These are phyloP conservation scores for Acleris sparsana DNA, from an alignment of 2,888 invertebrate genomes.

Conservation along the genomic window DNA sequence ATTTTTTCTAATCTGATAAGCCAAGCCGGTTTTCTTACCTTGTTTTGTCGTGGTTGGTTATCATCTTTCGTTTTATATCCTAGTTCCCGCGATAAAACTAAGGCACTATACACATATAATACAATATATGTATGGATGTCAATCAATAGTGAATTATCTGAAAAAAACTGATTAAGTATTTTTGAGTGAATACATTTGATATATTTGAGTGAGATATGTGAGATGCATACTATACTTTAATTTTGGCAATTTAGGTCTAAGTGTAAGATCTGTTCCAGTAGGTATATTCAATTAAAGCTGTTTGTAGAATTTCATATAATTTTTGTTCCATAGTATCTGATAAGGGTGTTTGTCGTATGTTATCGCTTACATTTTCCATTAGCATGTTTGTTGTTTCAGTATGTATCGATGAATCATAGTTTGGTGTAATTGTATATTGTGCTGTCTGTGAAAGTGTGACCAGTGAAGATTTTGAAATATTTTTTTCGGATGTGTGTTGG, in stretches of 20 bases:
- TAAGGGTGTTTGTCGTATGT: too few relatives aligned
- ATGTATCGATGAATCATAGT: too few relatives aligned
- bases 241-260: conserved; percentile 34
- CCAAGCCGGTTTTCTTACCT: conserved; percentile 38
- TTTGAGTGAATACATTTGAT: neutral
- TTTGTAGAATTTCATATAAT: too few relatives aligned
- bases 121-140: conserved; percentile 39
- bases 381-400: too few relatives aligned
- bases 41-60: conserved; percentile 3
- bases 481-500: neutral
- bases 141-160: neutral
- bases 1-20: conserved; percentile 37
- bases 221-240: conserved; percentile 16
- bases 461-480: neutral
- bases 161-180: conserved; percentile 29
- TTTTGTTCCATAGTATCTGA: too few relatives aligned
- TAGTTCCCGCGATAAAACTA: conserved; percentile 31
- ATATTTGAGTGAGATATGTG: too few relatives aligned
- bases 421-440: neutral
- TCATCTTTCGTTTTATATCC: conserved; percentile 19
- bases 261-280: neutral
- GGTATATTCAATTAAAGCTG: too few relatives aligned
- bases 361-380: too few relatives aligned
- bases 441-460: neutral
- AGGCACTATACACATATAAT: too few relatives aligned